Evolutionary conservation across 2,113 vertebrate genomes (phyloP).

Genomic region (Psittacus erithacus): DNA sequence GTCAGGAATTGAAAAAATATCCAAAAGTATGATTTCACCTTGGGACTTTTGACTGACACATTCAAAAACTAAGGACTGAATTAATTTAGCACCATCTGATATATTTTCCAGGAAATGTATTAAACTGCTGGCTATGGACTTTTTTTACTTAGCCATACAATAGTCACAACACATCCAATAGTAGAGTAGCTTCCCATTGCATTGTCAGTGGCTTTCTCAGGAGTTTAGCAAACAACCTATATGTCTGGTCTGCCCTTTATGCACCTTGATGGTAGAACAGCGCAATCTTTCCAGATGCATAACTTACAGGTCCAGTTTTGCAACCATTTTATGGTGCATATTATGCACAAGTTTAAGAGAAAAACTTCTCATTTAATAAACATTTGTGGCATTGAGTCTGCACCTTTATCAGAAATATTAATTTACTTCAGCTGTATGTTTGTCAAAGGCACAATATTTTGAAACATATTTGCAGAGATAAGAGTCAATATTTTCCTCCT

Average conservation of each 20-base stretch:
- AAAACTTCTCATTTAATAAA: neutral
- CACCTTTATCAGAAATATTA: neutral
- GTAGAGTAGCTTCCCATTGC: neutral
- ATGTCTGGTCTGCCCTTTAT: neutral
- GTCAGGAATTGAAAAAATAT: neutral
- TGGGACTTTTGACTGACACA: neutral
- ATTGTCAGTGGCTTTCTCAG: neutral
- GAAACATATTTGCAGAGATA: neutral
- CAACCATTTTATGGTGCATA: neutral
- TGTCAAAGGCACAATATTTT: neutral
- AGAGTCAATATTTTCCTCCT: conserved; percentile 23
- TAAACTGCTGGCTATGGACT: neutral
- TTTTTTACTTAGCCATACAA: neutral
- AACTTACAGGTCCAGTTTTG: neutral
- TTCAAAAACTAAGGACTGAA: neutral
- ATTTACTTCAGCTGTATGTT: neutral
- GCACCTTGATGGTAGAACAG: neutral
- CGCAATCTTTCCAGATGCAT: neutral
- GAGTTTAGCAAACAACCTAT: neutral
- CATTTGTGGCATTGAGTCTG: neutral
- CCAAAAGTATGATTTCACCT: neutral
- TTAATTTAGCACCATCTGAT: neutral
- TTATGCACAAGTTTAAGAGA: neutral
- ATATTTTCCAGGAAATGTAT: neutral
- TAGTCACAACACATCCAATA: neutral